Base-by-base conservation (phyloP, 2,113 vertebrate genomes). In the Forbesichthys agassizii region DNA sequence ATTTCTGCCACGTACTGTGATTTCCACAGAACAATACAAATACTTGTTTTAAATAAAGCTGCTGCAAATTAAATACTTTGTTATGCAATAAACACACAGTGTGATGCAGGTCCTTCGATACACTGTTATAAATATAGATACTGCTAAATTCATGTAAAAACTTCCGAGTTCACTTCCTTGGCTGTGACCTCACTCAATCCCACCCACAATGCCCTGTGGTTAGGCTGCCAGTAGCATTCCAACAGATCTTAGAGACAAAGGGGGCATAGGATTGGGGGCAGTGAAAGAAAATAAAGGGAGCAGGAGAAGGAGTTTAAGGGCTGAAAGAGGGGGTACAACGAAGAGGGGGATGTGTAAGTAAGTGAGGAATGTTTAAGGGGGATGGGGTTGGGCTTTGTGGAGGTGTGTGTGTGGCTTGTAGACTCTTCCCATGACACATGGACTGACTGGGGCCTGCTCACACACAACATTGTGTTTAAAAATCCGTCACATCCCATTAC, bases 111-210 rank as follows among this genome's bases (percentile, higher is more conserved):
- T 20, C 2, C 20, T 20, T 20, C 20, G 20, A 20, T 20, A 20
- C 20, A 20, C 20, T 20, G 36, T 42, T 7, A 7, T 42, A 42
- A 42, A 42, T 5, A 42, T 42, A 42, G 36, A 42, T 42, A 42
- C 36, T 20, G 20, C 20, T 42, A 73, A 86, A 90, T 69, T 83
- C 82, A 88, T 84, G 74, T 71, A 69, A 90, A 91, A 89, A 91
- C 91, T 90, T 93, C 90, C 90, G 88, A 83, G 81, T 91, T 91
- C 85, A 88, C 86, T 91, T 92, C 90, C 90, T 90, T 70, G 84
- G 78, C 73, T 84, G 69, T 91, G 89, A 92, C 88, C 90, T 79
- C 59, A 46, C 73, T 85, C 70, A 73, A 86, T 87, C 86, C 90
- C 89, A 84, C 87, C 88, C 88, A 90, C 88, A 90, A 88, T 88